Evolutionary conservation across 2,797 vertebrate species (phyloP).

Genomic region (Platalea minor): DNA sequence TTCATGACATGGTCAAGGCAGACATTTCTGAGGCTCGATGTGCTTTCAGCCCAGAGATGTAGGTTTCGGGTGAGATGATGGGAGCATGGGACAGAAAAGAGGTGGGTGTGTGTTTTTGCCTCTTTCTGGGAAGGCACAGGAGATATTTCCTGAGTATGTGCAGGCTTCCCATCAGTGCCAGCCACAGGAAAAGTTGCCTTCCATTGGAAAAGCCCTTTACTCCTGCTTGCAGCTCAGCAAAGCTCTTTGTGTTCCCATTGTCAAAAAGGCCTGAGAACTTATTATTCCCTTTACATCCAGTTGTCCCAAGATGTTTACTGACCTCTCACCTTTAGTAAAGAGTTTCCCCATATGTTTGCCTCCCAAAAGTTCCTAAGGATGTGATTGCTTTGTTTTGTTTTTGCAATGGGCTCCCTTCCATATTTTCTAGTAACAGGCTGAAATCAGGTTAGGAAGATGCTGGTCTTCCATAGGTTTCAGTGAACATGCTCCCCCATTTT

Average conservation of each 20-base stretch:
- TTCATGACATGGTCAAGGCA: not conserved
- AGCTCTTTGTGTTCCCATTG: not conserved
- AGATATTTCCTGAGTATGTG: not conserved
- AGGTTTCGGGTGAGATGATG: not conserved
- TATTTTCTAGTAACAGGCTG: not conserved
- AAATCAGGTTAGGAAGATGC: not conserved
- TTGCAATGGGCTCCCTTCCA: constrained; percentile 12
- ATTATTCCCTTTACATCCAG: not conserved
- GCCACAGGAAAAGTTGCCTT: not conserved
- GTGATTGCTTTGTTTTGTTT: constrained; percentile 42
- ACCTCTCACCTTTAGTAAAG: constrained; percentile 3
- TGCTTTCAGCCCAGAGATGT: not conserved
- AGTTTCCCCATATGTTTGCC: constrained; percentile 7
- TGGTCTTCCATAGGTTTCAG: not conserved
- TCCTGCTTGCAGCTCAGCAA: not conserved
- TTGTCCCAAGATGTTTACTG: constrained; percentile 36
- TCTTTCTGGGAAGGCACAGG: not conserved
- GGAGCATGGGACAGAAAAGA: not conserved
- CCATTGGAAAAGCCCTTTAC: not conserved
- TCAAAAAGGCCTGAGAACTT: constrained; percentile 19
- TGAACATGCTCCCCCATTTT: not conserved
- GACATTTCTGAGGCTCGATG: not conserved
- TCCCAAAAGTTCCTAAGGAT: constrained; percentile 50
- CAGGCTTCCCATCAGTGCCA: not conserved
- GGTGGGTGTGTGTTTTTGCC: not conserved